Evolutionary conservation across 2,888 invertebrate species (phyloP), one percentile per base, ranked within the genome.

Genomic region (Diabrotica balteata): DNA sequence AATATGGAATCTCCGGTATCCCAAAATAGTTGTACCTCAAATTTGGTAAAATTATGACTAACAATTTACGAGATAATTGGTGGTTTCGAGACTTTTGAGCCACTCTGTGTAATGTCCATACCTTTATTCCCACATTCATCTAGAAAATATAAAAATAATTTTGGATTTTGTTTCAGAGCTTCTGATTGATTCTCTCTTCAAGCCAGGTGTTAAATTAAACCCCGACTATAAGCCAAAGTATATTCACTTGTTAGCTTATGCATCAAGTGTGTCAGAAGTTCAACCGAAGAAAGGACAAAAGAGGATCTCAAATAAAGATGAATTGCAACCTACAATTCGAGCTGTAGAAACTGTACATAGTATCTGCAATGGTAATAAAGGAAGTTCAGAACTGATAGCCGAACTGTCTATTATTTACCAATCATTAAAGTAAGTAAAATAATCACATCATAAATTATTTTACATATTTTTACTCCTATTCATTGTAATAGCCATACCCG

Each of bases 201-300:
- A 95, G 82, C 93, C 95, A 2, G 95, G 94, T n/a, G 92, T 93
- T 17, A 96, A 97, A 86, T 85, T 98, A 66, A 97, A 98, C 85
- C 96, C 96, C 0, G 98, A 98, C 80, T 97, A 98, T 83, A 97
- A 97, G 85, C 92, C 95, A 7, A 98, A 98, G 83, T 99, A 99
- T 82, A 94, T 98, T 82, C 94, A 93, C 83, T 86, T 99, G 66
- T 84, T 98, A 77, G 97, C 97, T 1, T 98, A 98, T 85, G 94
- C 97, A 1, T 93, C 97, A 0, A 95, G 96, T 82, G 97, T 98
- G 0, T 93, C 92, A 74, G 98, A 98, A 82, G 89, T 88, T 0
- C 88, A 88, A 66, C 89, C 88, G 55, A 93, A 91, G 76, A 94
- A 93, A 71, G 88, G 92, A 65, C 85, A 85, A 47, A 87, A 87